Evolutionary conservation across 1,140 invertebrate species (phyloP).

Genomic region (Trigoniulus corallinus): DNA sequence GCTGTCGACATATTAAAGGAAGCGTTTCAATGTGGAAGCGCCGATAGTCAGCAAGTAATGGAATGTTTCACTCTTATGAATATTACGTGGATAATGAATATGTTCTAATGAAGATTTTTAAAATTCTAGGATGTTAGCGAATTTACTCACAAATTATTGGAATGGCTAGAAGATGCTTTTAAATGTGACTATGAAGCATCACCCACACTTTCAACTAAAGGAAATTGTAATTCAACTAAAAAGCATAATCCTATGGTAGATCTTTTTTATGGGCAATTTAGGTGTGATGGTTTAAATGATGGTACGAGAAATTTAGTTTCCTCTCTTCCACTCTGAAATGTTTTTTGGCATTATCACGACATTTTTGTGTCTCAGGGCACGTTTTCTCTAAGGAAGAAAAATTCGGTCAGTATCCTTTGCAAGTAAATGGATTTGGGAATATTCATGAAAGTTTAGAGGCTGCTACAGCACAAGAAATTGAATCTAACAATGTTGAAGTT

Average conservation of each 20-base stretch:
- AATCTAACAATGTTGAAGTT: conserved; percentile 1
- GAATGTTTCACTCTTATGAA: not conserved
- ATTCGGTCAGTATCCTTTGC: conserved; percentile 30
- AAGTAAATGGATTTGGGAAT: conserved; percentile 28
- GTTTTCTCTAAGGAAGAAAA: conserved; percentile 20
- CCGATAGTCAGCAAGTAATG: conserved; percentile 26
- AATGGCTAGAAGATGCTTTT: conserved; percentile 34
- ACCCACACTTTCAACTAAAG: not conserved
- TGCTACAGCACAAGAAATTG: conserved; percentile 20
- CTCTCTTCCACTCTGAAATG: conserved; percentile 24
- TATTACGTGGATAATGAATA: not conserved
- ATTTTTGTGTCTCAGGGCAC: conserved; percentile 3
- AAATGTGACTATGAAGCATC: conserved; percentile 12
- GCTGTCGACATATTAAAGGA: conserved; percentile 31
- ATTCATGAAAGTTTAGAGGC: conserved; percentile 28
- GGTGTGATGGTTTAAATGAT: conserved; percentile 27
- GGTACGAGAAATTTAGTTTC: conserved; percentile 16
- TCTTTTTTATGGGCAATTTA: conserved; percentile 32
- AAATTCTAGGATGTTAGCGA: conserved; percentile 32
- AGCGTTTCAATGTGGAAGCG: conserved; percentile 22
- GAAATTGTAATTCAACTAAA: not conserved
- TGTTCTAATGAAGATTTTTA: too few relatives aligned
- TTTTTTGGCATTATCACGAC: conserved; percentile 13
- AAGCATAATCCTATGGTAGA: conserved; percentile 29
- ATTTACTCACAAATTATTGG: conserved; percentile 33